phyloP scores from a whole-genome alignment of 1,140 invertebrate species.

The Lordiphosa stackelbergi region DNA sequence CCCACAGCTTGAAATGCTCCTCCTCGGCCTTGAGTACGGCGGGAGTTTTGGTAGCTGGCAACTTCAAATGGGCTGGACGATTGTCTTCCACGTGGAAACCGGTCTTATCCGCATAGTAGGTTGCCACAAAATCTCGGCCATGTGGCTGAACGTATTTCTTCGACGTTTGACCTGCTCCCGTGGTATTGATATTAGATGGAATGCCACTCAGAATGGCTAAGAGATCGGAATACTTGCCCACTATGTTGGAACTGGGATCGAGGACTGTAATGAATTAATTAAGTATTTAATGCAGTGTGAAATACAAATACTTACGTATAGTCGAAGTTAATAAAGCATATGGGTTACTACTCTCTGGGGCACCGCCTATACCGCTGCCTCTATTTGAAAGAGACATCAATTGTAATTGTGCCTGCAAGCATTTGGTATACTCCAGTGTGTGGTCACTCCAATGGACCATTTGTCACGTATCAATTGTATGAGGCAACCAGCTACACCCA shows the following conservation, averaged over 20 bases:
- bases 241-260: slow-evolving; percentile 32
- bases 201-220: slow-evolving; percentile 33
- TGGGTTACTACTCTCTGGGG: background rate
- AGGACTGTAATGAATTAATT: slow-evolving; percentile 4
- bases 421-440: slow-evolving; percentile 53
- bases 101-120: slow-evolving; percentile 81
- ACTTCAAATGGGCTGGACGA: slow-evolving; percentile 80
- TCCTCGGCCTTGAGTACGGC: slow-evolving; percentile 81
- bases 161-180: slow-evolving; percentile 32
- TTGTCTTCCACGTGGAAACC: slow-evolving; percentile 84
- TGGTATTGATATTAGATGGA: slow-evolving; percentile 25
- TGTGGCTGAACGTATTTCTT: slow-evolving; percentile 75
- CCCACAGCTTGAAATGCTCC: slow-evolving; percentile 81
- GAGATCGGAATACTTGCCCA: slow-evolving; percentile 33
- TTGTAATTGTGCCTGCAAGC: slow-evolving; percentile 51
- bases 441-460: too few relatives aligned
- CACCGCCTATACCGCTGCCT: background rate
- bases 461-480: too few relatives aligned
- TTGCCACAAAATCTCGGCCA: slow-evolving; percentile 77
- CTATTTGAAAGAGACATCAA: slow-evolving; percentile 26
- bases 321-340: slow-evolving; percentile 7
- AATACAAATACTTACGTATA: slow-evolving; percentile 6
- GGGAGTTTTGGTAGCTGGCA: slow-evolving; percentile 80
- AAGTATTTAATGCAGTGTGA: background rate
- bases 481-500: too few relatives aligned